Base-by-base conservation (phyloP, 1,140 invertebrate genomes). In the Glomeris maerens region DNA sequence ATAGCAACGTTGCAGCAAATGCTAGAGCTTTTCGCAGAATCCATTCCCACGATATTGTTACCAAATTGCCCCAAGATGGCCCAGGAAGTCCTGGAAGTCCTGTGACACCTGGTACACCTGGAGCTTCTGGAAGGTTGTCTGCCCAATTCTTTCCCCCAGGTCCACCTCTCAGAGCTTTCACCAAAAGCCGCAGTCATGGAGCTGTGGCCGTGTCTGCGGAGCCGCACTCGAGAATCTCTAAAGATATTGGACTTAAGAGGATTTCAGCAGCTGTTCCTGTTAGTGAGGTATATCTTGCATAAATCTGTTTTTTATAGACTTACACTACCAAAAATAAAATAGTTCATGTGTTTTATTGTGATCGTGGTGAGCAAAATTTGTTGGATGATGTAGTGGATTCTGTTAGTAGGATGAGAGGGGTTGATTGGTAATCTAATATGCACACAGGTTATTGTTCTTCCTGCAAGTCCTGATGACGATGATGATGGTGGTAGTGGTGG, bases 21-120 rank as follows among this genome's bases (percentile, higher is more conserved):
- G 25, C 5, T 42, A 10, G 17, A 42, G 17, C 40, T 21, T 10
- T 42, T 4, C 40, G 40, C 25, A 4, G 40, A 42, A 42, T 42
- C 25, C 40, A 42, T 42, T 42, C 40, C 17, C 20, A 42, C 5
- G 40, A 42, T 25, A 42, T 42, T 42, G 40, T 42, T 5, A 42
- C 40, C 40, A 42, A 25, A 42, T 21, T 42, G 40, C 40, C 40
- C 20, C 4, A 17, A 42, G 20, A 5, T 25, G 40, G 25, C 17
- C n/a, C n/a, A n/a, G n/a, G n/a, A n/a, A n/a, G n/a, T n/a, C n/a
- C n/a, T n/a, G n/a, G n/a, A n/a, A n/a, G n/a, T n/a, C n/a, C n/a
- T 7, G 40, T 42, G 31, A 36, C 31, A 36, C 25, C 40, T 17
- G 40, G 25, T 21, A 42, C 10, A 42, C 25, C 20, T 5, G 17